phyloP scores from a whole-genome alignment of 2,888 invertebrate species.

The Crocallis elinguaria region DNA sequence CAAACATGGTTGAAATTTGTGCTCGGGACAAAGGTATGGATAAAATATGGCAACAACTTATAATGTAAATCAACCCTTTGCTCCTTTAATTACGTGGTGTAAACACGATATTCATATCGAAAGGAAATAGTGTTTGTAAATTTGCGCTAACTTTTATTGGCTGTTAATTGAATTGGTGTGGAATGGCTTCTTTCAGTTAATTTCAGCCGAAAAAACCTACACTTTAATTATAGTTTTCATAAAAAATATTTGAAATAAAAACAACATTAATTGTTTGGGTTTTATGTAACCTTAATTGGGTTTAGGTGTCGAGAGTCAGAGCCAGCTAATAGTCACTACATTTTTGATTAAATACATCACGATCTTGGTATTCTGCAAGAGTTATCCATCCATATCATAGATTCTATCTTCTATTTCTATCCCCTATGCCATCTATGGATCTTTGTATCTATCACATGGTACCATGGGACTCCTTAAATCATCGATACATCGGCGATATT shows the following conservation, averaged over 20 bases:
- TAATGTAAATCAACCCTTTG: conserved; percentile 61
- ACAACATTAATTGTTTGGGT: background rate
- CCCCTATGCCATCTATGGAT: too few species aligned
- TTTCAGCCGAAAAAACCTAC: background rate
- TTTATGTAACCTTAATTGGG: too few species aligned
- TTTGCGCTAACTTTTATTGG: conserved; percentile 22
- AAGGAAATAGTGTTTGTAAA: conserved; percentile 57
- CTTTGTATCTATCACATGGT: too few species aligned
- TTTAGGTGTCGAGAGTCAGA: too few species aligned
- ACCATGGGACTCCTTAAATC: too few species aligned
- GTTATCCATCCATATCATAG: too few species aligned
- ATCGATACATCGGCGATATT: too few species aligned
- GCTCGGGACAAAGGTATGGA: background rate
- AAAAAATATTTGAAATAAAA: background rate
- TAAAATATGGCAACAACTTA: conserved; percentile 56
- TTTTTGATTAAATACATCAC: too few species aligned
- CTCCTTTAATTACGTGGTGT: conserved; percentile 64
- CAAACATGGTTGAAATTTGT: conserved; percentile 10
- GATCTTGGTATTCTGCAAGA: too few species aligned
- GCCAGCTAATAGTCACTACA: too few species aligned
- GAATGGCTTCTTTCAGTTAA: conserved; percentile 4
- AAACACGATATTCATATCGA: conserved; percentile 58
- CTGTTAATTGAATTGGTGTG: conserved; percentile 25
- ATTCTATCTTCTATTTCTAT: too few species aligned
- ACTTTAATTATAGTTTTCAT: background rate